phyloP scores from a whole-genome alignment of 2,113 vertebrate genomes.

The Megalops atlanticus region DNA sequence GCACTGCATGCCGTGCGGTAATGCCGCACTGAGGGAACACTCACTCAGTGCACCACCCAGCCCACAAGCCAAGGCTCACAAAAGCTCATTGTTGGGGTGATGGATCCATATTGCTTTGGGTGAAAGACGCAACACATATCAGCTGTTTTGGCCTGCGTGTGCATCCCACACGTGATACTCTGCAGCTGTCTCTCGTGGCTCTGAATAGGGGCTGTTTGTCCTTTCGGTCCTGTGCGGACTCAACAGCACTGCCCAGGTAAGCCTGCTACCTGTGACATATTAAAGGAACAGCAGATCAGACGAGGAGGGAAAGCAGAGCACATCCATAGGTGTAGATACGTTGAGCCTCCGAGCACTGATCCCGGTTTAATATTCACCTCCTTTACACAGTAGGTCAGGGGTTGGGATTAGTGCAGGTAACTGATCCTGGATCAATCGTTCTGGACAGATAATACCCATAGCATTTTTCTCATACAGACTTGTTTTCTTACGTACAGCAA shows the following conservation, averaged over 20 bases:
- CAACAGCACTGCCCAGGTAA: neutral
- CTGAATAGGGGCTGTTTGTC: neutral
- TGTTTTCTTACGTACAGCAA: too few relatives aligned
- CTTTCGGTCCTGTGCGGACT: neutral
- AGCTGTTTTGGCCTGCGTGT: neutral
- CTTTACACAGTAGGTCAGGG: too few relatives aligned
- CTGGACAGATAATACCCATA: too few relatives aligned
- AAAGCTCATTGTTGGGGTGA: neutral
- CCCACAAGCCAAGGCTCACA: neutral
- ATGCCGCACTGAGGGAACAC: neutral
- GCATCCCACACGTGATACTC: neutral
- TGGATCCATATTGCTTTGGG: neutral
- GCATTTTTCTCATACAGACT: too few relatives aligned
- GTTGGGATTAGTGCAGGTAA: too few relatives aligned
- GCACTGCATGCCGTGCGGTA: neutral
- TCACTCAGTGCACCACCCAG: conserved; percentile 15
- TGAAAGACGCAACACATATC: neutral
- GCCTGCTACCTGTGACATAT: neutral
- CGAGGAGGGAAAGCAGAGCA: too few relatives aligned
- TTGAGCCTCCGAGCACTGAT: too few relatives aligned
- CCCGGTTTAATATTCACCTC: too few relatives aligned
- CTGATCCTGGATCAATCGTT: too few relatives aligned
- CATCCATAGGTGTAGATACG: too few relatives aligned
- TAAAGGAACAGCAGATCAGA: too few relatives aligned
- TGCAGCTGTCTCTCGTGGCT: neutral